These are phyloP conservation scores for Anthonomus grandis DNA, from an alignment of 1,140 invertebrate species.

Conservation along the genomic window DNA sequence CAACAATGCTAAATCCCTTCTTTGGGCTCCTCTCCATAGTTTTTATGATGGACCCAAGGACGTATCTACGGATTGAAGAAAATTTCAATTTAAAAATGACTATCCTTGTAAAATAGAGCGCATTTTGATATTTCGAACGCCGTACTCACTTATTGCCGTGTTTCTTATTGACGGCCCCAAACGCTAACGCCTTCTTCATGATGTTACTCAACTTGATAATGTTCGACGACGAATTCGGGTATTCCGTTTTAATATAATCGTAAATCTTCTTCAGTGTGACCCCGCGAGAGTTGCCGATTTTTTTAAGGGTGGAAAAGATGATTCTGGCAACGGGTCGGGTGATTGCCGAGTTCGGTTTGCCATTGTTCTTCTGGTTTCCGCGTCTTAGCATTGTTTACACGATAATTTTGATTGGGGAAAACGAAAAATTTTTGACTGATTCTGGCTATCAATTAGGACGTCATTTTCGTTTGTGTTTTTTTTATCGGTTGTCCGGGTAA, in stretches of 20 bases:
- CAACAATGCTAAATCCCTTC: neutral
- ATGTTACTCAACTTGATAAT: conserved; percentile 23
- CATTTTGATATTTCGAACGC: neutral
- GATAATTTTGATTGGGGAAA: too few species aligned
- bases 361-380: too few species aligned
- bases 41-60: conserved; percentile 2
- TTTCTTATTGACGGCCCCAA: conserved; percentile 28
- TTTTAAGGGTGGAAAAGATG: conserved; percentile 28
- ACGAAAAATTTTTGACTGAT: too few species aligned
- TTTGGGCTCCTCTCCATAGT: neutral
- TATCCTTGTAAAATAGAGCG: neutral
- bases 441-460: too few species aligned
- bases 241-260: conserved; percentile 25
- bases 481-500: too few species aligned
- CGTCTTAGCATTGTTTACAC: too few species aligned
- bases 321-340: conserved; percentile 19
- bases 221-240: conserved; percentile 25
- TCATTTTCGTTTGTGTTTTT: too few species aligned
- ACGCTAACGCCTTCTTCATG: conserved; percentile 26
- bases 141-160: conserved; percentile 8
- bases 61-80: neutral
- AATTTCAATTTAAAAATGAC: neutral
- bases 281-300: conserved; percentile 27
- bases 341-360: too few species aligned
- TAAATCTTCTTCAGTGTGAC: conserved; percentile 29